phyloP scores from a whole-genome alignment of 1,140 invertebrate genomes.

The Ruditapes philippinarum region DNA sequence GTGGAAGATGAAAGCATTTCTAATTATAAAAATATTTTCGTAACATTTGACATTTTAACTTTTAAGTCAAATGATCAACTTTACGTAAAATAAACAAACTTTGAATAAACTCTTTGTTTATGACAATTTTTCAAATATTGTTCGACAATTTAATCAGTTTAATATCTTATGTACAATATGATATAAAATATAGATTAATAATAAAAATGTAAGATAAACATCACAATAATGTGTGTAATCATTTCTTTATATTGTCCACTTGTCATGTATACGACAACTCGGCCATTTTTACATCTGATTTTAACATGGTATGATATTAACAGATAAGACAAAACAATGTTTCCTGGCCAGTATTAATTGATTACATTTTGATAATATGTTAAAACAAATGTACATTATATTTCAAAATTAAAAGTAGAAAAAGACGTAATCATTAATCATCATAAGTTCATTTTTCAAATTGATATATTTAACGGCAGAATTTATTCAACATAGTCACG shows the following conservation, averaged over 20 bases:
- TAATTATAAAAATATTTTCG: not conserved
- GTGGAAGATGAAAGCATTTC: not conserved
- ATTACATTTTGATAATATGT: not conserved
- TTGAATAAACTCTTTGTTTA: no score
- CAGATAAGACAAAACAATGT: conserved; percentile 34
- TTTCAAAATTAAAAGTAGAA: no score
- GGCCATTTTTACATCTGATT: conserved; percentile 32
- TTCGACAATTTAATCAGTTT: not conserved
- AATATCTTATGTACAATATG: conserved; percentile 13
- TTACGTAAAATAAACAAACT: not conserved
- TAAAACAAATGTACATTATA: no score
- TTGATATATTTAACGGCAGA: no score
- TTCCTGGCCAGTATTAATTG: not conserved
- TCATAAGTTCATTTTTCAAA: no score
- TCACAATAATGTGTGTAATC: conserved; percentile 20
- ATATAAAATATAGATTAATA: conserved; percentile 2
- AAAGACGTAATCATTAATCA: no score
- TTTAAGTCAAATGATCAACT: not conserved
- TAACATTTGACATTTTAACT: not conserved
- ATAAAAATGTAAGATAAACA: conserved; percentile 4
- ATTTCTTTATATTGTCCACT: conserved; percentile 10
- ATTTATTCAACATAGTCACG: no score
- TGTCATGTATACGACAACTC: conserved; percentile 2
- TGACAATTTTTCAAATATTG: not conserved
- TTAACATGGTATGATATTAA: not conserved